Percentiles rank a stretch among this genome's conserved stretches.
phyloP scores from a whole-genome alignment of 2,888 invertebrate species.

The Plebejus argus region DNA sequence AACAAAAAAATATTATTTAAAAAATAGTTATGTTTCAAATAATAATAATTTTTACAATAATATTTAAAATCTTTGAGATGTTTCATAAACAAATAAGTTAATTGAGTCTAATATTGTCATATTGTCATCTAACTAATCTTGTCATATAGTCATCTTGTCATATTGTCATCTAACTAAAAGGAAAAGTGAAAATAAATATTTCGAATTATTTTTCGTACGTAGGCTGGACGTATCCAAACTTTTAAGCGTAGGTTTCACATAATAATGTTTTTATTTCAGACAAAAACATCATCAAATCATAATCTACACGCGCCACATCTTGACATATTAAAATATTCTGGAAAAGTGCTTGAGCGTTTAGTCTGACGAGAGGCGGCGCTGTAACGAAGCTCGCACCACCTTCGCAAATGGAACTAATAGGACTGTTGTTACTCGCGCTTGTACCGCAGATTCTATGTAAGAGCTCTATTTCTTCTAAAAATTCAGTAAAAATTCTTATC shows the following conservation, averaged over 20 bases:
- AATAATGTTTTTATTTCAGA: not conserved
- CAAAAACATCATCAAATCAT: not conserved
- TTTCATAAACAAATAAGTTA: too few relatives aligned
- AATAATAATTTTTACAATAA: too few relatives aligned
- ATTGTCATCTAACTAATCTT: too few relatives aligned
- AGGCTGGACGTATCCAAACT: not conserved
- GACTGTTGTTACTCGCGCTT: constrained; percentile 65
- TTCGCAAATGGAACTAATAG: constrained; percentile 74
- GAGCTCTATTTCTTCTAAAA: constrained; percentile 36
- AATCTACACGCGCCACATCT: not conserved
- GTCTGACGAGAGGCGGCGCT: constrained; percentile 45
- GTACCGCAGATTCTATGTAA: constrained; percentile 62
- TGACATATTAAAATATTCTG: not conserved
- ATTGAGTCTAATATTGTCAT: too few relatives aligned
- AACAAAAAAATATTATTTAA: too few relatives aligned
- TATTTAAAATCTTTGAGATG: too few relatives aligned
- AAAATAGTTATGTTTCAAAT: too few relatives aligned
- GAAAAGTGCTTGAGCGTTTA: constrained; percentile 49
- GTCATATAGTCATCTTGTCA: too few relatives aligned
- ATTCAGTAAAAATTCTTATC: not conserved
- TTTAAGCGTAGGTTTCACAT: not conserved
- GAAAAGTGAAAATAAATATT: not conserved
- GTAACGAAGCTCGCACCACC: constrained; percentile 69
- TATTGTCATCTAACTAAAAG: too few relatives aligned
- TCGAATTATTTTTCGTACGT: not conserved